Base-by-base conservation (phyloP, 2,797 vertebrate species). In the Lateolabrax maculatus region DNA sequence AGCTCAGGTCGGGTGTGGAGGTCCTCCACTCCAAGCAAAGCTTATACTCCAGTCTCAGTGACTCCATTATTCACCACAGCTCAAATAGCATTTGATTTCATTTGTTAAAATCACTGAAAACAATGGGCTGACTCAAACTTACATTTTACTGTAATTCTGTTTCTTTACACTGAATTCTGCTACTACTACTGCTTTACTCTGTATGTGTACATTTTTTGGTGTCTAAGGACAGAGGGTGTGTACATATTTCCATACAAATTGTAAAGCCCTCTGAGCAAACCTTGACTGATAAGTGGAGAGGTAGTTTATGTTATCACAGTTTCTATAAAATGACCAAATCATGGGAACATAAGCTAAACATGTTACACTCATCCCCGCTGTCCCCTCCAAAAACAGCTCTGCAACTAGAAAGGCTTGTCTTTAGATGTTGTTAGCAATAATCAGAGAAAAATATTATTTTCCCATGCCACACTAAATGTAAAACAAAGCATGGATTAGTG, bases 401-500 rank as follows among this genome's bases (percentile, higher is more conserved):
- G 44, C 18, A 52, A 52, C n/a, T 23, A 44, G 15, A 21, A 18
- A 43, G 13, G 9, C 36, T 25, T 3, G 13, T 46, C 25, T 65
- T 64, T 19, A 66, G 21, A 49, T 21, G 19, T 53, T 34, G 9
- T 73, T 43, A 49, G 48, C 55, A 56, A 31, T 56, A 23, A 51
- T 61, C 2, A 69, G 25, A 53, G 6, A 64, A 12, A 64, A 25
- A 19, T 44, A 1, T 9, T 0, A 6, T 46, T 60, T 65, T 44
- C 37, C 16, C 15, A 34, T 39, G 1, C 49, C 48, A 71, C 60
- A 27, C 0, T 31, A 3, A 1, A 25, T 3, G 31, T 43, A n/a
- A 64, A 72, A 16, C 21, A 60, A 70, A 62, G 43, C 41, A 29
- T 48, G 62, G 52, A 52, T 76, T 75, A 76, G 37, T 63, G 9